Base-by-base conservation (phyloP, 2,888 invertebrate genomes). In the Archips crataeganus region DNA sequence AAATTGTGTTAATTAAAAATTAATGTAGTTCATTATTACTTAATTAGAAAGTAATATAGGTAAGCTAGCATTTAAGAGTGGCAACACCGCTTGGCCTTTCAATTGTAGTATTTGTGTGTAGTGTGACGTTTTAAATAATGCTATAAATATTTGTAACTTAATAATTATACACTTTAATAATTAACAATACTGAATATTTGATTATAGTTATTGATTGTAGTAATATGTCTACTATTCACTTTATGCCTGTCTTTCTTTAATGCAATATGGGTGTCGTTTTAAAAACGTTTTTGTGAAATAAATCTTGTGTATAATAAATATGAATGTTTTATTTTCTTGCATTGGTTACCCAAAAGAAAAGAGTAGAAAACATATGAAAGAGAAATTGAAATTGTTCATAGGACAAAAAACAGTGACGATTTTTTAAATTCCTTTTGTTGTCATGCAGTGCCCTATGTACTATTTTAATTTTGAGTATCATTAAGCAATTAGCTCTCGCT, bases 41-140 rank as follows among this genome's bases (percentile, higher is more conserved):
- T 76, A 70, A 72, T 36, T 75, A 73, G 45, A 11, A 69, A 75
- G 64, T 82, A 82, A 76, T 74, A 75, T 80, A 77, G 74, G 74
- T 84, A 82, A 80, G 78, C 71, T 77, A 77, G 77, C 79, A 76
- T 76, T 75, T 77, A 73, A 89, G 85, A 89, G 85, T 94, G 94
- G 94, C 94, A 94, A 94, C 94, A 94, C 94, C 94, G 94, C 93
- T 94, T 94, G 94, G 94, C 94, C 94, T 94, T 93, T 91, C 89
- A 92, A 88, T 85, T 81, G 89, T 92, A 92, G 93, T 92, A 87
- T 90, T 89, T 80, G 90, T 90, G 90, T 90, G 90, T 77, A 75
- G 73, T 74, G 77, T 77, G 75, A 75, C 74, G 65, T 89, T 85
- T 84, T 82, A 82, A 85, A 85, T 84, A 85, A 81, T 84, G 82